Evolutionary conservation across 1,140 invertebrate genomes (phyloP).

Genomic region (Thaumetopoea pityocampa): DNA sequence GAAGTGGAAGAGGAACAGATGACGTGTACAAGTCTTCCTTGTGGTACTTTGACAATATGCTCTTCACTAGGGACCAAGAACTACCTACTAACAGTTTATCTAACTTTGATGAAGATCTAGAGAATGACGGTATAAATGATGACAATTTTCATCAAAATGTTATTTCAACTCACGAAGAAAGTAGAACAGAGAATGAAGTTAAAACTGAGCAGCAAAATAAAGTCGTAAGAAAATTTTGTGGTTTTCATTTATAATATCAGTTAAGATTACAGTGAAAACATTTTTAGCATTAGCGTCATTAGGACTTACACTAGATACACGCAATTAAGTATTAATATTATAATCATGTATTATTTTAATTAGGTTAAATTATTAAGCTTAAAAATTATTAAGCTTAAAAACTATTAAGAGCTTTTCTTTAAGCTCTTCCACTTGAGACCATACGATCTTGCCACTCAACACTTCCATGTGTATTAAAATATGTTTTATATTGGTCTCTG

Average conservation of each 20-base stretch:
- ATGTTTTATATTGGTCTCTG: slow-evolving; percentile 3
- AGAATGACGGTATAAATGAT: slow-evolving; percentile 3
- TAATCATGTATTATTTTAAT: no score
- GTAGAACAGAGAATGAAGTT: slow-evolving; percentile 1
- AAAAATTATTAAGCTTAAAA: no score
- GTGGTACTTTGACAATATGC: slow-evolving; percentile 11
- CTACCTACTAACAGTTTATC: background rate
- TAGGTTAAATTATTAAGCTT: background rate
- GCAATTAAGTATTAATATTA: no score
- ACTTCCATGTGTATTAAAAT: slow-evolving; percentile 1
- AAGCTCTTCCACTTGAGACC: slow-evolving; percentile 3
- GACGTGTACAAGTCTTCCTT: slow-evolving; percentile 11
- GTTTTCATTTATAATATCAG: background rate
- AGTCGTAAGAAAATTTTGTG: slow-evolving; percentile 2
- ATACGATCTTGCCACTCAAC: slow-evolving; percentile 3
- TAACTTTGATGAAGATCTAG: slow-evolving; percentile 3
- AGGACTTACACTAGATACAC: no score
- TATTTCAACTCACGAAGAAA: background rate
- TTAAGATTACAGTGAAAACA: slow-evolving; percentile 1
- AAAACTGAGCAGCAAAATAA: slow-evolving; percentile 1
- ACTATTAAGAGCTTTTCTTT: no score
- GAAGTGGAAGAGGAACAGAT: slow-evolving; percentile 8
- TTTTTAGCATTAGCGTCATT: no score
- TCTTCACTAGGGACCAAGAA: slow-evolving; percentile 16
- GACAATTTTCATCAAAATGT: slow-evolving; percentile 1